Percentiles rank a stretch among this genome's conserved stretches.
Conservation (phyloP, 1,140 invertebrate genomes). For the Lordiphosa collinella region DNA sequence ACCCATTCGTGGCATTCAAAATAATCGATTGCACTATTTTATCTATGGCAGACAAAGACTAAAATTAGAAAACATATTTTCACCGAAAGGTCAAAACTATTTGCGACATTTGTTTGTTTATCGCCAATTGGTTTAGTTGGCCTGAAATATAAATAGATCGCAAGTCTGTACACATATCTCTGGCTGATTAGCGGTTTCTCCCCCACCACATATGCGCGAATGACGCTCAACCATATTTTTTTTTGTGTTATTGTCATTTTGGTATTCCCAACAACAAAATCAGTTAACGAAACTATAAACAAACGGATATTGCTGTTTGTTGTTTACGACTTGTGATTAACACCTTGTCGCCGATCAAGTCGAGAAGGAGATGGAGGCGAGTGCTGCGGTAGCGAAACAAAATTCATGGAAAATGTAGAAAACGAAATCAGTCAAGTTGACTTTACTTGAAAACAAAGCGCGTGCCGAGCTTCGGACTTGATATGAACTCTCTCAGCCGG, state of each 20-base stretch:
- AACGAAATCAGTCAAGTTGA: conserved; percentile 25
- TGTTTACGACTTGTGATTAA: conserved; percentile 60
- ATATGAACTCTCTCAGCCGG: conserved; percentile 16
- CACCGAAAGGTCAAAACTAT: conserved; percentile 50
- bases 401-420: conserved; percentile 43
- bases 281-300: conserved; percentile 49
- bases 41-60: conserved; percentile 7
- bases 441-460: conserved; percentile 37
- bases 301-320: conserved; percentile 55
- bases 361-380: not conserved
- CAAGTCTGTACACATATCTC: conserved; percentile 4
- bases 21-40: conserved; percentile 39
- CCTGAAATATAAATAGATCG: conserved; percentile 41
- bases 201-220: not conserved
- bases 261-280: conserved; percentile 33
- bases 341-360: conserved; percentile 36
- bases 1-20: not conserved
- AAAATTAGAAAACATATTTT: conserved; percentile 16
- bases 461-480: conserved; percentile 42
- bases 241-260: conserved; percentile 15
- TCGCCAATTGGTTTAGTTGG: conserved; percentile 16
- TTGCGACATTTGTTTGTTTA: conserved; percentile 35
- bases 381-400: not conserved
- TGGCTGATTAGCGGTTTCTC: conserved; percentile 17
- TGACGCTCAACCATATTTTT: conserved; percentile 19